These are phyloP conservation scores for Noctua comes DNA, from an alignment of 2,888 invertebrate genomes.

Conservation along the genomic window DNA sequence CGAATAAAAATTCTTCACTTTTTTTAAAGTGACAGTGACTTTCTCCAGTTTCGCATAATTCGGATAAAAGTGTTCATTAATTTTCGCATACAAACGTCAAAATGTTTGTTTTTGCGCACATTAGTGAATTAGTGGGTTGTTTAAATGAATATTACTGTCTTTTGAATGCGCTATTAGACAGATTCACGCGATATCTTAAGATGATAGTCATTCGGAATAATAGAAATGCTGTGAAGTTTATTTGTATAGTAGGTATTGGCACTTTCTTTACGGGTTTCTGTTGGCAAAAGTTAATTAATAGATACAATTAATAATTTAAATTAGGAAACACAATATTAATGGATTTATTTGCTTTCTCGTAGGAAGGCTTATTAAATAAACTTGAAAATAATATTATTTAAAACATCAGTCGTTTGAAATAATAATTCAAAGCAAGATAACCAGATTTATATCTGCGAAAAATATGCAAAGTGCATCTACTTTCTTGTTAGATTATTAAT, in stretches of 20 bases:
- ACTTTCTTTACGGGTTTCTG: conserved; percentile 17
- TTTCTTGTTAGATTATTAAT: neutral
- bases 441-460: neutral
- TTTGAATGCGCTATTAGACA: conserved; percentile 21
- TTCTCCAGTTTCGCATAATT: conserved; percentile 53
- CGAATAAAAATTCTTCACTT: conserved; percentile 30
- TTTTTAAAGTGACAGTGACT: conserved; percentile 51
- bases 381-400: too few relatives aligned
- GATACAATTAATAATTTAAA: neutral
- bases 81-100: conserved; percentile 7
- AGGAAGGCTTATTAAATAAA: too few relatives aligned
- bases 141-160: conserved; percentile 12
- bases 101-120: conserved; percentile 38
- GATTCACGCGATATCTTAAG: conserved; percentile 37
- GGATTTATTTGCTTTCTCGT: too few relatives aligned
- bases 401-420: too few relatives aligned
- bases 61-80: conserved; percentile 47
- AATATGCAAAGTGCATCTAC: neutral
- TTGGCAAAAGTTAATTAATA: neutral
- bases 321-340: neutral
- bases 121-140: conserved; percentile 10
- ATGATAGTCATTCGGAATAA: neutral
- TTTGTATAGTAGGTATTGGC: neutral
- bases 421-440: too few relatives aligned
- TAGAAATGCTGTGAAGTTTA: conserved; percentile 8